Conservation (phyloP, 2,113 vertebrate genomes). For the Raphicerus campestris region DNA sequence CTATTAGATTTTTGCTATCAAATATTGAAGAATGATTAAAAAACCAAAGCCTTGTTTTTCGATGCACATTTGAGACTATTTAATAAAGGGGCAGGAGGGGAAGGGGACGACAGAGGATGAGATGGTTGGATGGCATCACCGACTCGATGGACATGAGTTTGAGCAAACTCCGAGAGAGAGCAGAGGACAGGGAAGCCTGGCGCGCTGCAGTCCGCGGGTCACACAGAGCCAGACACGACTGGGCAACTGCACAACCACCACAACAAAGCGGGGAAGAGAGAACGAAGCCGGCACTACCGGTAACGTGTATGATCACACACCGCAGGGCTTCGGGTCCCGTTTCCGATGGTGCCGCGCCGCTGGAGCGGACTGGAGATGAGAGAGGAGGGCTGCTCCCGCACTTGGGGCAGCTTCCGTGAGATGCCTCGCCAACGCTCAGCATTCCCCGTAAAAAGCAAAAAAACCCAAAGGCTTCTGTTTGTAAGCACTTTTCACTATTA, state of each 20-base stretch:
- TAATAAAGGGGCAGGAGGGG: background rate
- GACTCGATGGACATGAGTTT: background rate
- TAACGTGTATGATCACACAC: rapidly evolving
- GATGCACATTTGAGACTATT: background rate
- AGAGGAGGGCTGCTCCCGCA: rapidly evolving
- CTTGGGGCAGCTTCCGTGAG: rapidly evolving
- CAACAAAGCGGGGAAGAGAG: background rate
- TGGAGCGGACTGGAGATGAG: too few species aligned
- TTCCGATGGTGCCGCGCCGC: too few species aligned
- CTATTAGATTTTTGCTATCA: background rate
- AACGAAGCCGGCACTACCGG: rapidly evolving
- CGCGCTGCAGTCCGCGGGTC: rapidly evolving
- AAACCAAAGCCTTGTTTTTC: background rate
- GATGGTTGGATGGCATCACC: background rate
- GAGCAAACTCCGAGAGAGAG: background rate
- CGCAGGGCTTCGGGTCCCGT: too few species aligned
- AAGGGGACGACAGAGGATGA: background rate
- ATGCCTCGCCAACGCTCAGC: background rate
- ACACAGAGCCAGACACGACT: background rate
- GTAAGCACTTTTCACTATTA: background rate
- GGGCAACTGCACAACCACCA: background rate
- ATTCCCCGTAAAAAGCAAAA: rapidly evolving
- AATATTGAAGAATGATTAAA: background rate
- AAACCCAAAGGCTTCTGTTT: background rate
- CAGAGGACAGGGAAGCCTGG: background rate